Evolutionary conservation across 2,113 vertebrate species (phyloP).

Genomic region (Scomber scombrus): DNA sequence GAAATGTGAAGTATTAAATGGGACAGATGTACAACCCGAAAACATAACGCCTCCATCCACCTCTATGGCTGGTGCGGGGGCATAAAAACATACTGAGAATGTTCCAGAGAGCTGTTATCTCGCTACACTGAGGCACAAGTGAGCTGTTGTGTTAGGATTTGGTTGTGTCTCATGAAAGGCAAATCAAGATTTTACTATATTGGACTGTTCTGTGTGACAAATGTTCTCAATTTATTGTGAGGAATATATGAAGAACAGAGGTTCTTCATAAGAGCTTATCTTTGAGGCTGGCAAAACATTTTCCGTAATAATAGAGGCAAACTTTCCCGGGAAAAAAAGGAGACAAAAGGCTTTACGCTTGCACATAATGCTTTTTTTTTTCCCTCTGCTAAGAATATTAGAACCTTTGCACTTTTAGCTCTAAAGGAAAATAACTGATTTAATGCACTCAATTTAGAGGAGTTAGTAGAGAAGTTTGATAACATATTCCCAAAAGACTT

Average conservation of each 20-base stretch:
- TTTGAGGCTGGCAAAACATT: conserved; percentile 43
- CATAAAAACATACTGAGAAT: not conserved
- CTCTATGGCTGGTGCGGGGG: no score
- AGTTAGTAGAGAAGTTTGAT: conserved; percentile 61
- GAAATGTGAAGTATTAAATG: no score
- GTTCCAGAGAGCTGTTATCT: not conserved
- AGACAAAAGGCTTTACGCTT: conserved; percentile 8
- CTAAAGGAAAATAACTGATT: conserved; percentile 56
- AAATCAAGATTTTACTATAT: conserved; percentile 29
- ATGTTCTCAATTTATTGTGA: conserved; percentile 62
- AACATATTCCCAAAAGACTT: conserved; percentile 63
- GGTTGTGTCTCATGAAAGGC: conserved; percentile 27
- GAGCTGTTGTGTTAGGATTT: conserved; percentile 10
- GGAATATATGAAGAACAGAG: conserved; percentile 44
- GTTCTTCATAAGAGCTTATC: conserved; percentile 60
- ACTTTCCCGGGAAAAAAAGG: conserved; percentile 30
- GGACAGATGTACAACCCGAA: no score
- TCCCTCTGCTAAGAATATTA: conserved; percentile 28
- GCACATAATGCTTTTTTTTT: conserved; percentile 27
- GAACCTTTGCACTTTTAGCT: conserved; percentile 55
- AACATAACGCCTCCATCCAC: no score
- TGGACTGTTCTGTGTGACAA: conserved; percentile 59
- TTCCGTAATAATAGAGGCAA: conserved; percentile 31
- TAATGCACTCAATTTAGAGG: conserved; percentile 55
- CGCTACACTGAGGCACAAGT: not conserved